Percentiles rank a stretch among this genome's conserved stretches.
phyloP scores from a whole-genome alignment of 2,888 invertebrate genomes.

The Parnassius smintheus region DNA sequence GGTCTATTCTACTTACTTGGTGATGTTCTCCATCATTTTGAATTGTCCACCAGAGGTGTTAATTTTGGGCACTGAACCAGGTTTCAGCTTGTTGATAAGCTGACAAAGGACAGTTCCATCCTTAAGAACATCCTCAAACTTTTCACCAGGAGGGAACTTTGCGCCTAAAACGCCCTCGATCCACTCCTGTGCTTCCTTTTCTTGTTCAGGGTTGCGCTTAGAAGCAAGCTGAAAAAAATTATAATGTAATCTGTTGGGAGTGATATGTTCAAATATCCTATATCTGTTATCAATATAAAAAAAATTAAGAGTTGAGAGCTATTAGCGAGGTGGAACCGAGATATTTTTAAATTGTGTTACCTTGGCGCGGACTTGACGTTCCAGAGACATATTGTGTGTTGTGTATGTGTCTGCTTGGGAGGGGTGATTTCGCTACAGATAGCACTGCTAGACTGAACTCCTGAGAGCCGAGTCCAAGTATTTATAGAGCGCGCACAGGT shows the following conservation, averaged over 20 bases:
- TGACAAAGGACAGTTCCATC: slow-evolving; percentile 97
- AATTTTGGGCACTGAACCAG: slow-evolving; percentile 94
- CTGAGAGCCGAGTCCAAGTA: slow-evolving; percentile 66
- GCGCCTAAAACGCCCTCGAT: slow-evolving; percentile 92
- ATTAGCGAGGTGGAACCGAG: slow-evolving; percentile 18
- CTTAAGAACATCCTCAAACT: slow-evolving; percentile 93
- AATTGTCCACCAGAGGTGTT: slow-evolving; percentile 97
- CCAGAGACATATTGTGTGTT: slow-evolving; percentile 88
- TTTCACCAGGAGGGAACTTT: slow-evolving; percentile 90
- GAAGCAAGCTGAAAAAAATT: slow-evolving; percentile 84
- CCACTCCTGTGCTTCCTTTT: slow-evolving; percentile 95
- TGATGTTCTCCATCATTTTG: slow-evolving; percentile 99
- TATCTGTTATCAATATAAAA: background rate
- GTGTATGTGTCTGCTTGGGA: slow-evolving; percentile 48
- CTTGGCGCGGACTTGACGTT: slow-evolving; percentile 95
- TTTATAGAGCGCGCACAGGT: slow-evolving; percentile 69
- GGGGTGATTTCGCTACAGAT: slow-evolving; percentile 56
- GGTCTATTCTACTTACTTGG: slow-evolving; percentile 89
- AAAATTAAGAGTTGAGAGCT: slow-evolving; percentile 8
- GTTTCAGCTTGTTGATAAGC: slow-evolving; percentile 95
- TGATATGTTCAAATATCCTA: slow-evolving; percentile 7
- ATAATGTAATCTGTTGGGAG: background rate
- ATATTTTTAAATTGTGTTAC: slow-evolving; percentile 72
- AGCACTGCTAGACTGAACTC: slow-evolving; percentile 76
- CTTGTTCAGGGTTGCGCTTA: slow-evolving; percentile 91